These are phyloP conservation scores for Pterostichus niger DNA, from an alignment of 2,888 invertebrate species.

Conservation along the genomic window DNA sequence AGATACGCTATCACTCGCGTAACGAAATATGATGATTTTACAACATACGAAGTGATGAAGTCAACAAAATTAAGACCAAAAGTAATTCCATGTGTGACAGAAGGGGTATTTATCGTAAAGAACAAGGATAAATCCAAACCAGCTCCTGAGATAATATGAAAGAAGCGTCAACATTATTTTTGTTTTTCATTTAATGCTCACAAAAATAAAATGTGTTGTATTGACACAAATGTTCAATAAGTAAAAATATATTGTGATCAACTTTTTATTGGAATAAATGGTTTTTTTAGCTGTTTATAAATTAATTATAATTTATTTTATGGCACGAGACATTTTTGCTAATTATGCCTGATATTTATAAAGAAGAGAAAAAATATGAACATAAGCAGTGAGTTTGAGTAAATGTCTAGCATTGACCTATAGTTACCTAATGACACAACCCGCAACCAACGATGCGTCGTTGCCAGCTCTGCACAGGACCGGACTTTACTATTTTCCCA, in stretches of 20 bases:
- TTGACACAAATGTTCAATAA: neutral
- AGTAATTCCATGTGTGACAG: slow-evolving; percentile 49
- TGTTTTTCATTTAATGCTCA: slow-evolving; percentile 64
- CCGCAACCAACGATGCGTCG: neutral
- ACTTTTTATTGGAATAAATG: neutral
- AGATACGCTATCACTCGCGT: slow-evolving; percentile 68
- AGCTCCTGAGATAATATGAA: neutral
- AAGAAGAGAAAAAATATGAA: too few species aligned
- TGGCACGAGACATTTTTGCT: too few species aligned
- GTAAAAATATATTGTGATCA: neutral
- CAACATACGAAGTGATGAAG: slow-evolving; percentile 68
- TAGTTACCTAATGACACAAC: slow-evolving; percentile 41
- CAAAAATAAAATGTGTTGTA: slow-evolving; percentile 43
- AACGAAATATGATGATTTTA: slow-evolving; percentile 68
- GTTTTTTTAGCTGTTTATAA: too few species aligned
- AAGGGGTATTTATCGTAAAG: slow-evolving; percentile 62
- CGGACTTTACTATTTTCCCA: neutral
- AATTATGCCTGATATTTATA: too few species aligned
- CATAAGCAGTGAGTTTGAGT: neutral
- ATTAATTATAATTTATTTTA: too few species aligned
- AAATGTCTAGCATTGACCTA: slow-evolving; percentile 28
- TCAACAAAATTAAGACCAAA: slow-evolving; percentile 64
- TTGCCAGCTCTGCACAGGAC: neutral
- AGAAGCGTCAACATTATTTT: neutral
- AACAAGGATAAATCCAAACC: slow-evolving; percentile 37